These are phyloP conservation scores for Macrobrachium rosenbergii DNA, from an alignment of 1,140 invertebrate species.

Conservation along the genomic window DNA sequence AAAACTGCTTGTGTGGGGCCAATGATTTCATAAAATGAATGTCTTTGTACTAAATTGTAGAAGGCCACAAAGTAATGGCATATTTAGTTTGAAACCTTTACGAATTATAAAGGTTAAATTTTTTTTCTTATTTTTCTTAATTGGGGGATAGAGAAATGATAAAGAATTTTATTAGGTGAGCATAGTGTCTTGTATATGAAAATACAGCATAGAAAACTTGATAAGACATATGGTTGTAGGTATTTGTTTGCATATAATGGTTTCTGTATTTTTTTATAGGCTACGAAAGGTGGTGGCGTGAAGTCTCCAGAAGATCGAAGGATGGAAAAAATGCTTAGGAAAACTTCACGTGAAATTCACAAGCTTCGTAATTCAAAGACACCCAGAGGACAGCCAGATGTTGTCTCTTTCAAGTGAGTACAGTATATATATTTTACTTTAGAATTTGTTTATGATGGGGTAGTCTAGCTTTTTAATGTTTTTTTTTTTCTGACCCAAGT, in stretches of 20 bases:
- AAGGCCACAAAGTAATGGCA: too few species aligned
- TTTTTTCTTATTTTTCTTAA: too few species aligned
- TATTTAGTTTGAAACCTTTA: too few species aligned
- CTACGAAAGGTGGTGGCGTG: slow-evolving; percentile 51
- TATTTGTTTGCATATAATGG: not conserved
- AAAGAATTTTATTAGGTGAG: too few species aligned
- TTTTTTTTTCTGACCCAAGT: not conserved
- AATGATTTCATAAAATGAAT: too few species aligned
- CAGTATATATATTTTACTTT: slow-evolving; percentile 21
- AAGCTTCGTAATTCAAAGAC: slow-evolving; percentile 86
- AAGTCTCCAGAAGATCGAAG: slow-evolving; percentile 80
- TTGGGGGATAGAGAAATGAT: too few species aligned
- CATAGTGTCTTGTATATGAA: too few species aligned
- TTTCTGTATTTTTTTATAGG: slow-evolving; percentile 42
- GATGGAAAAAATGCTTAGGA: slow-evolving; percentile 85
- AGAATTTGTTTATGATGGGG: not conserved
- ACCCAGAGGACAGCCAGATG: slow-evolving; percentile 83
- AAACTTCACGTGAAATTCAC: slow-evolving; percentile 91
- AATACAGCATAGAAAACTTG: too few species aligned
- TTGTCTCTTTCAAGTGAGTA: slow-evolving; percentile 93
- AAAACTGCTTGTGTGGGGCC: too few species aligned
- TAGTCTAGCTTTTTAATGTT: not conserved
- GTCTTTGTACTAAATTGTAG: too few species aligned
- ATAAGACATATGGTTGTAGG: too few species aligned
- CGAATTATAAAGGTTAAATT: too few species aligned